Conservation (phyloP, 64 coral and sea anemone species). For the Cladopsammia gracilis region DNA sequence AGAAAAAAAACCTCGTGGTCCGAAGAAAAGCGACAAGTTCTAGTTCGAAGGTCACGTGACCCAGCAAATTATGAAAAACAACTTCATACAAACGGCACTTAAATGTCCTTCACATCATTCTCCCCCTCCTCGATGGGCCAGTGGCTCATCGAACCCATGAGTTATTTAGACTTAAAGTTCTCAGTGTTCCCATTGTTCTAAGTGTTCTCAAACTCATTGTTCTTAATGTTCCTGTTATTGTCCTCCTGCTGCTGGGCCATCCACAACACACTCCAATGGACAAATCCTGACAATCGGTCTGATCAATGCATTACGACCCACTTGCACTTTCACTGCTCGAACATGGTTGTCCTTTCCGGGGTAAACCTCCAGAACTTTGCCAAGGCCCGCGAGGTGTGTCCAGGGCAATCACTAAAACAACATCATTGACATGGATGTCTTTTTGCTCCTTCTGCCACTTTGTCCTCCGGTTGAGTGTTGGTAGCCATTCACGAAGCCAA, state of each 20-base stretch:
- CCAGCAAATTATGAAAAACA: no score
- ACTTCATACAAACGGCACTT: no score
- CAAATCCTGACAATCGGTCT: conserved; percentile 41
- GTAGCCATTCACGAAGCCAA: conserved; percentile 67
- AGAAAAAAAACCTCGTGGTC: no score
- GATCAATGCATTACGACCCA: neutral
- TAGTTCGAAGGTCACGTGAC: no score
- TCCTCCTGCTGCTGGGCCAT: neutral
- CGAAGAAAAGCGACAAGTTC: no score
- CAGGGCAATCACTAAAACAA: conserved; percentile 35
- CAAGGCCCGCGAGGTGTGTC: conserved; percentile 45
- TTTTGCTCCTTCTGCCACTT: conserved; percentile 17
- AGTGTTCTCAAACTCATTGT: no score
- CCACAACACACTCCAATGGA: conserved; percentile 7
- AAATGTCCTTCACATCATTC: conserved; percentile 11
- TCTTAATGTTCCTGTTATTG: no score
- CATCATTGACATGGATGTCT: conserved; percentile 30
- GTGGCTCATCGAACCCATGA: neutral
- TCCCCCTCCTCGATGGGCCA: conserved; percentile 42
- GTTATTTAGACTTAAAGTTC: no score
- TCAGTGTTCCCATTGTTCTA: no score
- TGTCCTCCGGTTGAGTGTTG: conserved; percentile 32
- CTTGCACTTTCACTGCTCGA: neutral
- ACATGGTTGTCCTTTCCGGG: neutral
- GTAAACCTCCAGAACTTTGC: conserved; percentile 22